Conservation (phyloP, 2,888 invertebrate genomes). For the Archips xylosteana region DNA sequence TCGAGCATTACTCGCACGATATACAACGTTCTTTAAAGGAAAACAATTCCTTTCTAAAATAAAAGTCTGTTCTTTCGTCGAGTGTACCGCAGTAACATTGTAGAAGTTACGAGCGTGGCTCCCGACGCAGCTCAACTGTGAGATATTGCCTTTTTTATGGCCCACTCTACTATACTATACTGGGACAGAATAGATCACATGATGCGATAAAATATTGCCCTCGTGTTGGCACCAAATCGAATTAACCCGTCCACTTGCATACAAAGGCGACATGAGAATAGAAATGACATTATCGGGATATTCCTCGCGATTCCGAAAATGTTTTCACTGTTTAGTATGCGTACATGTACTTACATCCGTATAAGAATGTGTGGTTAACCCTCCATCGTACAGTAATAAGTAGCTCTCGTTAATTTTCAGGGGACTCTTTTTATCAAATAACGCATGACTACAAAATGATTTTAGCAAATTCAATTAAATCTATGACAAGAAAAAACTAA, state of each 20-base stretch:
- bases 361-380: background rate
- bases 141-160: constrained; percentile 85
- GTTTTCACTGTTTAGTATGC: constrained; percentile 62
- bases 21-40: constrained; percentile 50
- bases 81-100: constrained; percentile 81
- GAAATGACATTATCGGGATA: constrained; percentile 79
- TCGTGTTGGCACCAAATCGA: constrained; percentile 80
- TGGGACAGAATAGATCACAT: constrained; percentile 85
- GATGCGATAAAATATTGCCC: constrained; percentile 85
- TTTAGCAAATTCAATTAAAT: background rate
- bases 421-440: background rate
- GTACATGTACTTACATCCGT: background rate
- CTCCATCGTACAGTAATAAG: background rate
- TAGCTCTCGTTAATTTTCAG: background rate
- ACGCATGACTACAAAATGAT: background rate
- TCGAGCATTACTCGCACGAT: constrained; percentile 35
- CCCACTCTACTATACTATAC: constrained; percentile 83
- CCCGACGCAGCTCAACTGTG: constrained; percentile 82
- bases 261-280: constrained; percentile 80
- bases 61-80: constrained; percentile 72
- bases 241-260: constrained; percentile 86
- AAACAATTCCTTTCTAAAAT: constrained; percentile 71
- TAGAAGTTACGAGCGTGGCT: constrained; percentile 82
- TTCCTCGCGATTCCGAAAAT: constrained; percentile 64
- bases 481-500: background rate